A percentile compares a stretch with the other conserved stretches of the same genome.
phyloP scores from a whole-genome alignment of 2,888 invertebrate species.

The Acleris laterana region DNA sequence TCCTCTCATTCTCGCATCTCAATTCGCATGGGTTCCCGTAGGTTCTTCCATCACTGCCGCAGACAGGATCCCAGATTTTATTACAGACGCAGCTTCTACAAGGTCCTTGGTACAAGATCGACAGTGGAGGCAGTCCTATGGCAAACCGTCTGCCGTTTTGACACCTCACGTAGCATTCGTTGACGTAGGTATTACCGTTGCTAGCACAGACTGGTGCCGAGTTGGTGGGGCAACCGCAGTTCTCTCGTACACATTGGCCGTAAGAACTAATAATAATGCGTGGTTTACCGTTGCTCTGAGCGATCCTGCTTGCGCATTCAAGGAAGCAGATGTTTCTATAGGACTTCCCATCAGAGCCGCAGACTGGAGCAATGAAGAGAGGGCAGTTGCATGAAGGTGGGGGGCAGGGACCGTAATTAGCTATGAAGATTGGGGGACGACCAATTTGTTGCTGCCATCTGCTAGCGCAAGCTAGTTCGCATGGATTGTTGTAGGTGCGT shows the following conservation, averaged over 20 bases:
- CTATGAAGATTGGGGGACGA: slow-evolving; percentile 21
- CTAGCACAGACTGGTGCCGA: too few species aligned
- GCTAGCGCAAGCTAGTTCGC: slow-evolving; percentile 19
- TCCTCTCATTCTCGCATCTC: too few species aligned
- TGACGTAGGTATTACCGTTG: too few species aligned
- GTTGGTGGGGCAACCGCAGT: too few species aligned
- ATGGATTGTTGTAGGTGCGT: slow-evolving; percentile 13
- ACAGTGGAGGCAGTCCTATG: not conserved
- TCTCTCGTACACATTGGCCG: not conserved
- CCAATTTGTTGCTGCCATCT: slow-evolving; percentile 14
- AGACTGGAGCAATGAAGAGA: slow-evolving; percentile 16
- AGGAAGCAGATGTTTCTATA: slow-evolving; percentile 29
- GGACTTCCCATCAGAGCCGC: slow-evolving; percentile 14
- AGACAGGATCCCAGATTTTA: slow-evolving; percentile 4
- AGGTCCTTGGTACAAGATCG: not conserved
- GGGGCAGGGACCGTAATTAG: slow-evolving; percentile 17
- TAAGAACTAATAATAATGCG: slow-evolving; percentile 2
- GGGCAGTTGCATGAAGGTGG: slow-evolving; percentile 18
- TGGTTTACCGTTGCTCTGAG: slow-evolving; percentile 1
- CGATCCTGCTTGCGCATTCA: slow-evolving; percentile 14
- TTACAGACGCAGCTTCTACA: slow-evolving; percentile 8
- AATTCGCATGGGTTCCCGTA: slow-evolving; percentile 4
- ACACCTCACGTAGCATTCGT: too few species aligned
- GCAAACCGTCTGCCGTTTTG: too few species aligned
- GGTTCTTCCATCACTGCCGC: slow-evolving; percentile 23